Evolutionary conservation across 1,140 invertebrate species (phyloP).

Genomic region (Brachionus sp.): DNA sequence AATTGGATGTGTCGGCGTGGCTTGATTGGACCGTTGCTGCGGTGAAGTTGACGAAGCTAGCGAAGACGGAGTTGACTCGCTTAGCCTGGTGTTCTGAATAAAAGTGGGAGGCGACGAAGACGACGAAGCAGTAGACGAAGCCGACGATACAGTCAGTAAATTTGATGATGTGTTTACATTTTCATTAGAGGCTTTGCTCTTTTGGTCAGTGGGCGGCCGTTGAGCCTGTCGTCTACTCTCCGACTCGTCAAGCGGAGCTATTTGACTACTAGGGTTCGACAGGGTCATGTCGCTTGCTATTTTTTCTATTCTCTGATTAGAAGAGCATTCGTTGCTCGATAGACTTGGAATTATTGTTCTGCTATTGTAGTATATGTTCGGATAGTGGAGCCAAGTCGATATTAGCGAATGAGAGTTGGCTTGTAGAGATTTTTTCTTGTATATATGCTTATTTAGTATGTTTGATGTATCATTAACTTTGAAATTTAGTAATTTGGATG

Average conservation of each 20-base stretch:
- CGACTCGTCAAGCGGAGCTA: neutral
- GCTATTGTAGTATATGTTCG: neutral
- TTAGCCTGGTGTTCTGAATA: neutral
- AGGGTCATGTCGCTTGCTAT: neutral
- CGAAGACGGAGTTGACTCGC: neutral
- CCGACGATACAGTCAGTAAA: neutral
- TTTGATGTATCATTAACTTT: neutral
- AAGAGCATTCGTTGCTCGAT: neutral
- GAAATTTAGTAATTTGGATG: neutral
- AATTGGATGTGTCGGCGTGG: neutral
- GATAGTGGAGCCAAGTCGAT: conserved; percentile 15
- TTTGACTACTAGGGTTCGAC: neutral
- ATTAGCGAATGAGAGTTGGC: neutral
- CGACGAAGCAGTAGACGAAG: conserved; percentile 5
- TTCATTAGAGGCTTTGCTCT: neutral
- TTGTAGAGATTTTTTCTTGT: neutral
- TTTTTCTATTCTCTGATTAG: neutral
- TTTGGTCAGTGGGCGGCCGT: neutral
- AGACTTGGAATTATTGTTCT: neutral
- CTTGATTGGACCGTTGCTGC: neutral
- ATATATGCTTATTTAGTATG: neutral
- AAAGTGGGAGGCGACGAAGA: conserved; percentile 16
- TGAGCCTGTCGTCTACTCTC: neutral
- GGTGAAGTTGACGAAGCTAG: neutral
- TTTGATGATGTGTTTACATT: neutral